Conservation (phyloP, 1,140 invertebrate genomes). For the Ceratoteleas bidentatus region DNA sequence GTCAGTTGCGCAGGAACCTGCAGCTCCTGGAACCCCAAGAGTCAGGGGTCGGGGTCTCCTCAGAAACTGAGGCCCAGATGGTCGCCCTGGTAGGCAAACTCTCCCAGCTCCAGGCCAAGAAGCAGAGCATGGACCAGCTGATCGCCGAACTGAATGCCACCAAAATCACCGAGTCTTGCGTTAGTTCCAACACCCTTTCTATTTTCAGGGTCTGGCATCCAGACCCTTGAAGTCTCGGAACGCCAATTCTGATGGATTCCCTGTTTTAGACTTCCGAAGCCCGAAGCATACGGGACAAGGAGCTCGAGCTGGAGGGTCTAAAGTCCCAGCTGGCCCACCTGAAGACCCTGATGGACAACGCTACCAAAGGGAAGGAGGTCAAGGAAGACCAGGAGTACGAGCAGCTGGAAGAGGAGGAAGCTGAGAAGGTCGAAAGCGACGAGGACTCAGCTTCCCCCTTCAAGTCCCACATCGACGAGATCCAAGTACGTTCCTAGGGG, state of each 20-base stretch:
- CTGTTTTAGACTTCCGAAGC: slow-evolving; percentile 54
- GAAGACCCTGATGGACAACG: slow-evolving; percentile 75
- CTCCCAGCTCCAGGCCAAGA: slow-evolving; percentile 76
- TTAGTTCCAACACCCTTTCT: too few species aligned
- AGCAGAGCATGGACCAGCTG: slow-evolving; percentile 78
- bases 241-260: too few species aligned
- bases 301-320: slow-evolving; percentile 74
- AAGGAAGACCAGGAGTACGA: slow-evolving; percentile 3
- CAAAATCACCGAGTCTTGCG: slow-evolving; percentile 61
- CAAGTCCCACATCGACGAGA: slow-evolving; percentile 48
- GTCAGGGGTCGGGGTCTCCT: not conserved
- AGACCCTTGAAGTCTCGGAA: too few species aligned
- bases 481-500: slow-evolving; percentile 54
- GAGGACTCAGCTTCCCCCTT: slow-evolving; percentile 54
- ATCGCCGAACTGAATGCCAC: slow-evolving; percentile 76
- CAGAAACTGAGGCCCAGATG: slow-evolving; percentile 66
- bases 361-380: slow-evolving; percentile 66
- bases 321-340: slow-evolving; percentile 77
- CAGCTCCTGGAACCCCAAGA: slow-evolving; percentile 63
- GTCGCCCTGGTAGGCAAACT: slow-evolving; percentile 74
- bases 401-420: slow-evolving; percentile 3
- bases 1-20: slow-evolving; percentile 73
- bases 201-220: too few species aligned
- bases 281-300: slow-evolving; percentile 72
- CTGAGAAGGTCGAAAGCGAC: slow-evolving; percentile 68